phyloP scores from a whole-genome alignment of 2,797 vertebrate species.

The Anolis apletophallus region DNA sequence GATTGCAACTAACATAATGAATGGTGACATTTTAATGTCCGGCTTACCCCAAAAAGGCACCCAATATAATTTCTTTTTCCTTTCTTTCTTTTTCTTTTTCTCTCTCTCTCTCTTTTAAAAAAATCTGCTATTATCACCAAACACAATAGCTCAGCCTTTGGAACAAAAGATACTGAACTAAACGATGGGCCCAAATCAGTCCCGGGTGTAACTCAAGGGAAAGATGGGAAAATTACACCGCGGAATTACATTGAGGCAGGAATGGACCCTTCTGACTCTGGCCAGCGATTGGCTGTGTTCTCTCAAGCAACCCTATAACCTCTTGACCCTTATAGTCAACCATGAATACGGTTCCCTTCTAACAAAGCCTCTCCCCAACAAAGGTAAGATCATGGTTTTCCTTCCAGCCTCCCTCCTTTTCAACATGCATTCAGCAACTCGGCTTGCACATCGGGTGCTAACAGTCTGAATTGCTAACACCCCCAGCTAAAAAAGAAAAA shows the following conservation, averaged over 20 bases:
- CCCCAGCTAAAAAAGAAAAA: not conserved
- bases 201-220: not conserved
- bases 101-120: not conserved
- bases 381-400: not conserved
- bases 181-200: not conserved
- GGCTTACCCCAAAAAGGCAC: conserved; percentile 44
- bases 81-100: not conserved
- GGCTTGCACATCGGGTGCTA: not conserved
- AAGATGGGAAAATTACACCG: not conserved
- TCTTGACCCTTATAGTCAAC: conserved; percentile 1
- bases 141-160: fast-evolving
- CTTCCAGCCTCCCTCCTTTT: not conserved
- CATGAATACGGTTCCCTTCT: not conserved
- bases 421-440: not conserved
- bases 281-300: not conserved
- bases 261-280: not conserved
- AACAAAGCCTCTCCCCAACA: not conserved
- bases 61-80: not conserved
- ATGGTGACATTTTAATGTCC: conserved; percentile 59
- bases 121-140: not conserved
- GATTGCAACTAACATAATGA: conserved; percentile 43
- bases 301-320: not conserved
- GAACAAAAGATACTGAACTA: not conserved
- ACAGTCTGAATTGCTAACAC: conserved; percentile 40
- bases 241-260: not conserved